Conservation (phyloP, 2,888 invertebrate species). For the Oscheius sp. region DNA sequence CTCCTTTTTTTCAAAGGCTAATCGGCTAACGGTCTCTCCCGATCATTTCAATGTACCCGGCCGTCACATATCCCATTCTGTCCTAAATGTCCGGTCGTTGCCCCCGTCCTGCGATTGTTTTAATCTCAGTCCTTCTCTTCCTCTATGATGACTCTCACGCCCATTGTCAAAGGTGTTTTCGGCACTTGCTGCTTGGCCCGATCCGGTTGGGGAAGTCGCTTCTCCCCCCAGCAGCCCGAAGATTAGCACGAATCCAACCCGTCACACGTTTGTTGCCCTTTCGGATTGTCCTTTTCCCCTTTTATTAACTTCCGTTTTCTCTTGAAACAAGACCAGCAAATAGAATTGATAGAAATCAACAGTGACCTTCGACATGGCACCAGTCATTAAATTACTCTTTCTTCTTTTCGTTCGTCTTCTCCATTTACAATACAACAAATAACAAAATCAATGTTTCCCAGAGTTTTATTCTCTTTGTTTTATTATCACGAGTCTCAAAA, state of each 20-base stretch:
- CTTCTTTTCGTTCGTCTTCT: not conserved
- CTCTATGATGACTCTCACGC: slow-evolving; percentile 9
- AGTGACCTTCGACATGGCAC: slow-evolving; percentile 13
- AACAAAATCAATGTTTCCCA: too few species aligned
- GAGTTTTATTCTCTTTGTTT: too few species aligned
- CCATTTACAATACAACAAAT: too few species aligned
- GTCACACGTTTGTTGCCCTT: slow-evolving; percentile 10
- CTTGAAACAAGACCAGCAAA: not conserved
- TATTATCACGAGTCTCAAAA: too few species aligned
- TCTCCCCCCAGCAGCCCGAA: not conserved
- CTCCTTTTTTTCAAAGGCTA: too few species aligned
- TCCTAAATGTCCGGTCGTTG: not conserved
- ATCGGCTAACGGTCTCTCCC: too few species aligned
- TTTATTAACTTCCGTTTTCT: not conserved
- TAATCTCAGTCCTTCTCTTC: not conserved
- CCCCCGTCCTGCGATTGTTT: not conserved
- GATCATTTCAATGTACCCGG: too few species aligned
- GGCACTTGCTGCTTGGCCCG: not conserved
- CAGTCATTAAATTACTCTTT: not conserved
- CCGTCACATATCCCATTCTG: not conserved
- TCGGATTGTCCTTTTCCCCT: not conserved
- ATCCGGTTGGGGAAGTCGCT: slow-evolving; percentile 5
- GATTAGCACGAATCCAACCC: slow-evolving; percentile 8
- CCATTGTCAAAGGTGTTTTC: slow-evolving; percentile 1
- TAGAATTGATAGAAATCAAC: slow-evolving; percentile 8